Percentiles rank a stretch among this genome's conserved stretches.
These are phyloP conservation scores for Pterocles burchelli DNA, from an alignment of 2,113 vertebrate species.

Conservation along the genomic window DNA sequence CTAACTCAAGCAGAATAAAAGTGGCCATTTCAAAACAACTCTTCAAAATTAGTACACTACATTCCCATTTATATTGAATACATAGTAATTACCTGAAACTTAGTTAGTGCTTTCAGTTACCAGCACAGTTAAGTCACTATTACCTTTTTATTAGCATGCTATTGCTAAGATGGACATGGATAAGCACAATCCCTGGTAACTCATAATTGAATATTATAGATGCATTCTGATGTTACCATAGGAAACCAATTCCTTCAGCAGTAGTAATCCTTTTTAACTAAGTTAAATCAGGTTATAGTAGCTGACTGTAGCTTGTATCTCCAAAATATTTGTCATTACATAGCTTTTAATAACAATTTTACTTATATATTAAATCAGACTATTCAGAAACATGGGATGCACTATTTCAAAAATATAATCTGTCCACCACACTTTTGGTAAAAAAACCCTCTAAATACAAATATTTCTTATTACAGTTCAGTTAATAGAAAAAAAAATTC, in stretches of 20 bases:
- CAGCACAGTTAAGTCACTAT: background rate
- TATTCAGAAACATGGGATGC: background rate
- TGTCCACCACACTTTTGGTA: background rate
- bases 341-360: accelerated
- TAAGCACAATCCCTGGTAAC: background rate
- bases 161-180: background rate
- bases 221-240: background rate
- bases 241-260: background rate
- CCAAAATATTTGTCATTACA: background rate
- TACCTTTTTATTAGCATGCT: background rate
- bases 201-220: background rate
- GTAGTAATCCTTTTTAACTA: background rate
- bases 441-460: background rate
- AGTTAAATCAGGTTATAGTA: background rate
- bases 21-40: background rate
- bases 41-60: background rate
- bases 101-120: background rate
- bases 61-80: background rate
- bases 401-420: background rate
- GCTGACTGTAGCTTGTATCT: background rate
- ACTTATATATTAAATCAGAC: background rate
- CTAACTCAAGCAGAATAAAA: background rate
- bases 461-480: background rate
- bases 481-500: background rate
- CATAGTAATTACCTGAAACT: background rate